Evolutionary conservation across 1,140 invertebrate genomes (phyloP), one percentile per base, ranked within the genome.

Genomic region (Portunus trituberculatus): DNA sequence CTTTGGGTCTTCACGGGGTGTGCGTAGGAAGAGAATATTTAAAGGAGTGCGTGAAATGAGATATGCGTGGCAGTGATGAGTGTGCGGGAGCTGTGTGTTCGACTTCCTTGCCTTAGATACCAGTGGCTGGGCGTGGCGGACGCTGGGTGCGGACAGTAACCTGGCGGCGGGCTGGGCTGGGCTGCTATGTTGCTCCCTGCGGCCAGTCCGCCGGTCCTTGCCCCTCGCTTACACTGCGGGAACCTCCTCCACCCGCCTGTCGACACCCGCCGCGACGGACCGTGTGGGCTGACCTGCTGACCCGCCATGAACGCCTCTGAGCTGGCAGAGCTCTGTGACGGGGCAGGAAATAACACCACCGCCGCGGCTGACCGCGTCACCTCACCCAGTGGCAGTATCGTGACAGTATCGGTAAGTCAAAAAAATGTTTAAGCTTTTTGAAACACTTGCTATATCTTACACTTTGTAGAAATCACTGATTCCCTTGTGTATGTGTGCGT

Each of bases 241-340:
- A 14, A 39, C 29, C 90, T 76, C 52, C 46, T 67, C 52, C n/a
- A 52, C 52, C 90, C 45, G 29, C n/a, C 90, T 32, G n/a, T 16
- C 32, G 4, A 10, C 76, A 20, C 28, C 28, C 14, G 25, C 90
- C 76, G 28, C 29, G 29, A 76, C 28, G 32, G 25, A 3, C 29
- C n/a, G 31, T 16, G 28, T 32, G 14, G 29, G 16, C 29, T n/a
- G 52, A 32, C 52, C 25, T 91, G 59, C 90, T 91, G 90, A 91
- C 90, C 32, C 90, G 52, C 52, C 90, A 91, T 91, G 90, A 76
- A 91, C 31, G 29, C 28, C 25, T 91, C 90, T 32, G 90, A 76
- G 14, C 46, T 91, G 52, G 10, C 52, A 32, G 52, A 91, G 29
- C 90, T 76, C 6, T 76, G 52, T 31, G 29, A 32, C 28, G 52